phyloP scores from a whole-genome alignment of 2,888 invertebrate species.

The Tetheella fluctuosa region DNA sequence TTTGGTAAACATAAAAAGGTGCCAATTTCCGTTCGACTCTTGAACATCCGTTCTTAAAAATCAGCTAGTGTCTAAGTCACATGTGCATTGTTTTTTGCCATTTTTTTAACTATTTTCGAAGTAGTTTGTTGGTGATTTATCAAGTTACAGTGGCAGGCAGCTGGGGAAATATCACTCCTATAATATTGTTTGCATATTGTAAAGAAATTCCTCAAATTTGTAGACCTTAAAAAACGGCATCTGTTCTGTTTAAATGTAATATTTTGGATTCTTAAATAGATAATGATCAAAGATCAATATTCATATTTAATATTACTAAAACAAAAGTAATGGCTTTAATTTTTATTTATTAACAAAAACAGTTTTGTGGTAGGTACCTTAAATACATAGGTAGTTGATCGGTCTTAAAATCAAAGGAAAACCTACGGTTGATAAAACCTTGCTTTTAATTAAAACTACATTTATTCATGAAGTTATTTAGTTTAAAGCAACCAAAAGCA shows the following conservation, averaged over 20 bases:
- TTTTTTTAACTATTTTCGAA: slow-evolving; percentile 65
- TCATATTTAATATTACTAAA: background rate
- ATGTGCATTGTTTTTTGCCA: slow-evolving; percentile 70
- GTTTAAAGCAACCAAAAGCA: too few species aligned
- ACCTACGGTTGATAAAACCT: too few species aligned
- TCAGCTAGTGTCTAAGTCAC: slow-evolving; percentile 76
- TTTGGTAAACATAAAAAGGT: slow-evolving; percentile 65
- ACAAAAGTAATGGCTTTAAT: too few species aligned
- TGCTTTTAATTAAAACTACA: too few species aligned
- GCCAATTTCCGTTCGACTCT: slow-evolving; percentile 80
- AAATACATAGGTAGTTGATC: background rate
- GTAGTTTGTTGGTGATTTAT: slow-evolving; percentile 65
- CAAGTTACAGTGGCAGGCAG: slow-evolving; percentile 68
- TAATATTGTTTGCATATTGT: slow-evolving; percentile 51
- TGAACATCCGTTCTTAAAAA: slow-evolving; percentile 78
- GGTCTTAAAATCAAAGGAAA: background rate
- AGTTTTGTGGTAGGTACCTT: background rate
- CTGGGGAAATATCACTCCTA: slow-evolving; percentile 48
- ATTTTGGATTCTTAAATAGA: background rate
- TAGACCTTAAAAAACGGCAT: slow-evolving; percentile 22
- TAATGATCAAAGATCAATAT: background rate
- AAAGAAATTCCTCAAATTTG: slow-evolving; percentile 31
- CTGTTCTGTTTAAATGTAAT: slow-evolving; percentile 7
- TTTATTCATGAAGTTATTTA: too few species aligned
- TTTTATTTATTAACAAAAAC: background rate